These are phyloP conservation scores for Scrobipalpa atriplicella DNA, from an alignment of 2,888 invertebrate species.

Conservation along the genomic window DNA sequence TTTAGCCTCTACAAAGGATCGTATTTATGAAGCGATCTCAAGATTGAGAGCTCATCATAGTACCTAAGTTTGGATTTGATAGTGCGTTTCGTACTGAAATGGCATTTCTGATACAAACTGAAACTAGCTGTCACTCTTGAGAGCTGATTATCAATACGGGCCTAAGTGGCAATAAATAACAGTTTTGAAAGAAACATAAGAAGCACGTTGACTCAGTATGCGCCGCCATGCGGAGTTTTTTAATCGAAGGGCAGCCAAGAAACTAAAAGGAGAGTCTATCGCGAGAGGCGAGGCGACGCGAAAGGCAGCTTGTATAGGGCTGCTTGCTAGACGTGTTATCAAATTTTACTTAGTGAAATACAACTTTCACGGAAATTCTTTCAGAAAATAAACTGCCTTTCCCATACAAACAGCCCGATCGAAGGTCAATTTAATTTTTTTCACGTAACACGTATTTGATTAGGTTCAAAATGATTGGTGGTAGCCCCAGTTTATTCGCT, in stretches of 20 bases:
- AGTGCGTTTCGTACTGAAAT: too few relatives aligned
- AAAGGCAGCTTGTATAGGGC: conserved; percentile 52
- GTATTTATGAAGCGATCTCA: too few relatives aligned
- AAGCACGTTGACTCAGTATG: neutral
- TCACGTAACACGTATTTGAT: neutral
- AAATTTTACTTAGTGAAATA: neutral
- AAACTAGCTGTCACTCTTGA: too few relatives aligned
- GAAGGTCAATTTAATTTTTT: too few relatives aligned
- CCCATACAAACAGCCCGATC: too few relatives aligned
- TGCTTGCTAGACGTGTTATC: neutral
- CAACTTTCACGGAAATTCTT: too few relatives aligned
- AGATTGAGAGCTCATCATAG: too few relatives aligned
- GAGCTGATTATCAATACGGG: too few relatives aligned
- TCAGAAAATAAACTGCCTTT: too few relatives aligned
- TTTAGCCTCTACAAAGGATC: too few relatives aligned
- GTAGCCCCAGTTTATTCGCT: neutral
- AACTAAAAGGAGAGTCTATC: neutral
- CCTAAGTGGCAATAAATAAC: neutral
- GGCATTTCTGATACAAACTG: too few relatives aligned
- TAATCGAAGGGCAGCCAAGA: conserved; percentile 10
- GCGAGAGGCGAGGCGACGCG: conserved; percentile 36
- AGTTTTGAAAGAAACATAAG: conserved; percentile 7
- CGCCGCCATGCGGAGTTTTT: conserved; percentile 1
- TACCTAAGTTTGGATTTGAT: too few relatives aligned
- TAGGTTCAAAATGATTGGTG: neutral